Base-by-base conservation (phyloP, 2,888 invertebrate species). In the Limnephilus auricula region DNA sequence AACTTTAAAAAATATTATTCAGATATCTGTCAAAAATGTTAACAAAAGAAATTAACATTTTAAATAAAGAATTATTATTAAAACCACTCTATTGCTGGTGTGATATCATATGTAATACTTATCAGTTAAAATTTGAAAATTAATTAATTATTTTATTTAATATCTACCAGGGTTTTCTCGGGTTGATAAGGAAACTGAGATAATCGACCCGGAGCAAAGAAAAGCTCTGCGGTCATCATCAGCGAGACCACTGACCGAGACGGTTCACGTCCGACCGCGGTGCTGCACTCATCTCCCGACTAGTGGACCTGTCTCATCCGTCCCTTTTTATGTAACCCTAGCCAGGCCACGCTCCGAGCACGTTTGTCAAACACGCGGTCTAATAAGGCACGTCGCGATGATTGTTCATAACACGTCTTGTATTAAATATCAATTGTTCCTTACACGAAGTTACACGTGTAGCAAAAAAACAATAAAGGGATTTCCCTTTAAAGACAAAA, bases 231-330 rank as follows among this genome's bases (percentile, higher is more conserved):
- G 50, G 50, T 65, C 25, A 15, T 65, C 83, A 85, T 90, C 89
- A 90, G 85, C n/a, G 89, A 82, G 88, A 84, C 83, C 90, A 85
- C 80, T 90, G 91, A 92, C 92, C 92, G 92, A 80, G 90, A 91
- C 91, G 79, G 87, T 92, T 89, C 92, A 92, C 92, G 92, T 92
- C 89, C 88, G 50, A 80, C 90, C 91, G 92, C 88, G 92, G 92
- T 89, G 89, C 82, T 37, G 88, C 78, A 78, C 90, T 84, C 86
- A 78, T 90, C 85, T 79, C 40, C 31, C 34, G 50, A 25, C 45
- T 40, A 31, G 85, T 65, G 30, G 85, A 40, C 32, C 45, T 87
- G 80, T 91, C 91, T 83, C 83, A 88, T 88, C 90, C 91, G 79
- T 88, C 89, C 88, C 80, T 92, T 92, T 92, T 91, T 91, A 90